Percentiles rank a stretch among this genome's conserved stretches.
Evolutionary conservation across 2,113 vertebrate species (phyloP).

Genomic region (Rostratula benghalensis): DNA sequence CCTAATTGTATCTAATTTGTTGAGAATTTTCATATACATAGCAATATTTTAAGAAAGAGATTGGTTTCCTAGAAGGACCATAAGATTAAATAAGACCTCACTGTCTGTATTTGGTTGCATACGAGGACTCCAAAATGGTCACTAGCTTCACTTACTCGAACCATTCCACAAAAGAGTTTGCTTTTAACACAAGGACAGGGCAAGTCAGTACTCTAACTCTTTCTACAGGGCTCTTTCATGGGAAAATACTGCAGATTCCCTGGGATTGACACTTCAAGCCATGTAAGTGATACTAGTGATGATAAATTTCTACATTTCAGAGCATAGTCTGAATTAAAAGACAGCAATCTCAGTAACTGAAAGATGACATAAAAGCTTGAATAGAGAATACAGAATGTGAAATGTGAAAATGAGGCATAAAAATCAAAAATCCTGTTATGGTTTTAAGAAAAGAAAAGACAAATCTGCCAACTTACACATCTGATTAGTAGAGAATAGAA

Average conservation of each 20-base stretch:
- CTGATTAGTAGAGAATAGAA: neutral
- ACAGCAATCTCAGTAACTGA: neutral
- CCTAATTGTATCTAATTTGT: neutral
- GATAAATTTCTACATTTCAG: neutral
- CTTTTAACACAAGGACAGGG: neutral
- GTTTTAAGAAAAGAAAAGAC: neutral
- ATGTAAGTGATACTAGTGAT: neutral
- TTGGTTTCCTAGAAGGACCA: neutral
- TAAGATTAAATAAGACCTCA: neutral
- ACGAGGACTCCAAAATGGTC: neutral
- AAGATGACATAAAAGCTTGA: neutral
- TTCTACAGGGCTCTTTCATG: neutral
- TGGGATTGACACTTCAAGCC: neutral
- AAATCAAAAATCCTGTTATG: neutral
- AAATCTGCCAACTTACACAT: neutral
- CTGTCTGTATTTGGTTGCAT: neutral
- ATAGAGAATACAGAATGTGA: rapidly evolving
- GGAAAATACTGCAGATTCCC: neutral
- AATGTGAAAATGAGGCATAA: neutral
- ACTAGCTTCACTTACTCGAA: neutral
- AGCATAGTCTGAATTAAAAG: neutral
- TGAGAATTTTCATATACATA: neutral
- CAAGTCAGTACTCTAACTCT: neutral
- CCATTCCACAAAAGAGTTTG: neutral
- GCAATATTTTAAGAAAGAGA: neutral